A percentile compares a stretch with the other conserved stretches of the same genome.
These are phyloP conservation scores for Leiothrix lutea DNA, from an alignment of 2,113 vertebrate genomes.

Conservation along the genomic window DNA sequence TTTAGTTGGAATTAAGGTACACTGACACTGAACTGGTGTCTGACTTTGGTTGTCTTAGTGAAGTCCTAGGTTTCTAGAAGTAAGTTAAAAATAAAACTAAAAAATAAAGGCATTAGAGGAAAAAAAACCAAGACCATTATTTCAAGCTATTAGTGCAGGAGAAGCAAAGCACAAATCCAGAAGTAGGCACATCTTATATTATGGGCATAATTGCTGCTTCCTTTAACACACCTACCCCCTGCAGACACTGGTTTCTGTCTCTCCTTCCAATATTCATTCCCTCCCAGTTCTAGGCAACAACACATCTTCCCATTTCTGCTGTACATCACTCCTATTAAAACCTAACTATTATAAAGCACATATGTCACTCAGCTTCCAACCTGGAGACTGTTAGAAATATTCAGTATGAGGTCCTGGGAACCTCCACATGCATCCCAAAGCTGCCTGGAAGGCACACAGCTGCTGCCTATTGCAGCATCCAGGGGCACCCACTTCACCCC, in stretches of 20 bases:
- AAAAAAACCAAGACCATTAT: not conserved
- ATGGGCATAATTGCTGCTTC: not conserved
- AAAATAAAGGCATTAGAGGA: not conserved
- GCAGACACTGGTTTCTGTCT: not conserved
- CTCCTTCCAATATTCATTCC: not conserved
- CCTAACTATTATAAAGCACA: not conserved
- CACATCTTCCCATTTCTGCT: not conserved
- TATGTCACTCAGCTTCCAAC: not conserved
- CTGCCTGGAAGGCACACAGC: not conserved
- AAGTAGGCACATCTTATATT: not conserved
- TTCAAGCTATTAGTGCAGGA: not conserved
- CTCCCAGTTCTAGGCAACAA: not conserved
- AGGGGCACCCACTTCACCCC: not conserved
- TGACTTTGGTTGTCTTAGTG: not conserved
- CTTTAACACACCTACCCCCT: not conserved
- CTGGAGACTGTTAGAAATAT: not conserved
- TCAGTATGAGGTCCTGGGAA: not conserved
- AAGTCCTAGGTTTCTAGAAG: no score
- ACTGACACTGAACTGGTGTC: not conserved
- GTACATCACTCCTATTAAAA: not conserved
- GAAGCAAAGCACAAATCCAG: not conserved
- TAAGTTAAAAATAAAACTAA: not conserved
- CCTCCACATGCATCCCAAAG: accelerated
- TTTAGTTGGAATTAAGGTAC: not conserved
- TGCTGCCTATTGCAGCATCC: not conserved